Conservation (phyloP, 2,113 vertebrate genomes). For the Talpa occidentalis region DNA sequence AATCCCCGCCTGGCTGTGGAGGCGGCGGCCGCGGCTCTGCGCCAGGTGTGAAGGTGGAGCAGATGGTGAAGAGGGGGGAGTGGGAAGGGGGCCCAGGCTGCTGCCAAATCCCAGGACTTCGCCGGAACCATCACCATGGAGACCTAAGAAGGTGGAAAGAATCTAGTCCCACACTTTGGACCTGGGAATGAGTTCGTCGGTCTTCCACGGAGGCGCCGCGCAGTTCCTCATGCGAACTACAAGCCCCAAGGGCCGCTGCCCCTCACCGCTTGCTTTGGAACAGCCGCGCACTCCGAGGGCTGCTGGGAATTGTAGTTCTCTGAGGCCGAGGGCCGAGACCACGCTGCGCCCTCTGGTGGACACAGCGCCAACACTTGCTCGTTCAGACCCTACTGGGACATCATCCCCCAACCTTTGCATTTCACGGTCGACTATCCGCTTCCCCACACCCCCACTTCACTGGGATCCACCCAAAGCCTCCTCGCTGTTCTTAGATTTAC, state of each 20-base stretch:
- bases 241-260: conserved; percentile 22
- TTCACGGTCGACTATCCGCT: not conserved
- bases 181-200: not conserved
- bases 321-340: accelerated
- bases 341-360: conserved; percentile 45
- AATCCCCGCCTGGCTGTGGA: not conserved
- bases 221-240: conserved; percentile 25
- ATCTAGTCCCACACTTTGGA: conserved; percentile 23
- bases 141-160: conserved; percentile 41
- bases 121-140: conserved; percentile 76
- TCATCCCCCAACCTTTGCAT: not conserved
- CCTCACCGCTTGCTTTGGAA: not conserved
- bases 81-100: conserved; percentile 32
- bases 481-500: not conserved
- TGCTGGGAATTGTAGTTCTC: conserved; percentile 46
- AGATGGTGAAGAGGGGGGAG: conserved; percentile 77
- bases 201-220: not conserved
- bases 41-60: conserved; percentile 77
- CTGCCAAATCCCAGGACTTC: conserved; percentile 60
- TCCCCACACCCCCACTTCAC: not conserved
- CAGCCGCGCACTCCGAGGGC: not conserved
- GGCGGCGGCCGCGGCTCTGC: conserved; percentile 62
- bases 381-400: not conserved
- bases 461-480: not conserved
- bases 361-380: not conserved